Percentiles rank a stretch among this genome's conserved stretches.
These are phyloP conservation scores for Zaprionus vittiger DNA, from an alignment of 1,140 invertebrate species.

Conservation along the genomic window DNA sequence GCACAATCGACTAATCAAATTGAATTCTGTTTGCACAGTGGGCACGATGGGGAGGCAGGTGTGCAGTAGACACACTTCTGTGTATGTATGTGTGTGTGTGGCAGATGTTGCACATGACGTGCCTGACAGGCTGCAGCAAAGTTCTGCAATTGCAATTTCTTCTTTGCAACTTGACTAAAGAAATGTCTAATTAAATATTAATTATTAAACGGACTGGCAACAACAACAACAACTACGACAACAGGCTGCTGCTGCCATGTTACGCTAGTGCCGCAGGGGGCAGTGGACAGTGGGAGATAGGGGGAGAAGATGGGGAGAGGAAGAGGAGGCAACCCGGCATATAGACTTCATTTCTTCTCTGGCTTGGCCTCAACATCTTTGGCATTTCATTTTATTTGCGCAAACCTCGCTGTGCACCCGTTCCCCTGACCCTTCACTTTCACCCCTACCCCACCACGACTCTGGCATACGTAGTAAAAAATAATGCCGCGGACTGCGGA, in stretches of 20 bases:
- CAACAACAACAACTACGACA: background rate
- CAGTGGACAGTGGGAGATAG: background rate
- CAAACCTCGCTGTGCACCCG: background rate
- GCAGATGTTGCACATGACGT: background rate
- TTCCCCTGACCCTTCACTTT: slow-evolving; percentile 40
- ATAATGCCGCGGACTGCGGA: slow-evolving; percentile 54
- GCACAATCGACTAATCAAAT: slow-evolving; percentile 17
- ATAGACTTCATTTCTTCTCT: background rate
- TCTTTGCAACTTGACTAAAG: background rate
- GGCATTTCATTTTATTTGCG: slow-evolving; percentile 67
- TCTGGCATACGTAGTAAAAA: slow-evolving; percentile 25
- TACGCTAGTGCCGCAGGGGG: slow-evolving; percentile 1
- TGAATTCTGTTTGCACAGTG: slow-evolving; percentile 8
- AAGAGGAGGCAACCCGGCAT: no score
- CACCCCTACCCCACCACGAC: background rate
- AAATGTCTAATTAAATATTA: slow-evolving; percentile 21
- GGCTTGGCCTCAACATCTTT: slow-evolving; percentile 30
- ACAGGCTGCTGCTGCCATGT: background rate
- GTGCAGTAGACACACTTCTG: background rate
- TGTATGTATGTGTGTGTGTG: background rate
- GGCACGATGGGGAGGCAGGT: background rate
- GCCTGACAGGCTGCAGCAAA: background rate
- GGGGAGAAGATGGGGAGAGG: no score
- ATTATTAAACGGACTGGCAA: slow-evolving; percentile 11
- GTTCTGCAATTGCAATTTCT: slow-evolving; percentile 12